Conservation (phyloP, 2,113 vertebrate genomes). For the Pelmatolapia mariae region DNA sequence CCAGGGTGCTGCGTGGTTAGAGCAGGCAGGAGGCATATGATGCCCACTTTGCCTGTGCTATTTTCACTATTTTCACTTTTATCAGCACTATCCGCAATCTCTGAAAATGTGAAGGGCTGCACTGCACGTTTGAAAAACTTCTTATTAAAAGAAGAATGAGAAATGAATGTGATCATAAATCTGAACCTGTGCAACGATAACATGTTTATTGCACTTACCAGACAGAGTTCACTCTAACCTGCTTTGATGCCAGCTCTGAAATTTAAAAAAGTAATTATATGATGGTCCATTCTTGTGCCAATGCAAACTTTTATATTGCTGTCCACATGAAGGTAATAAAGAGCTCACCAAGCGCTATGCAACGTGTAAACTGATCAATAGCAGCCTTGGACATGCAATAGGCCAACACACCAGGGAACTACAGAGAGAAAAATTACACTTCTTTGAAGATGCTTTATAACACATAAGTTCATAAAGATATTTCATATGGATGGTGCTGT, state of each 20-base stretch:
- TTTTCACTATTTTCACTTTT: background rate
- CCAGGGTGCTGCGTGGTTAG: background rate
- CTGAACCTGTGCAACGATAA: background rate
- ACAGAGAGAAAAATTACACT: background rate
- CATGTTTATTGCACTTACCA: conserved; percentile 35
- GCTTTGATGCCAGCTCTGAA: conserved; percentile 74
- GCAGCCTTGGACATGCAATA: conserved; percentile 82
- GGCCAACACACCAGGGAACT: conserved; percentile 78
- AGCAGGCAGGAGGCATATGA: background rate
- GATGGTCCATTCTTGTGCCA: background rate
- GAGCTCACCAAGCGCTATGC: conserved; percentile 69
- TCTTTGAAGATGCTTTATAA: background rate
- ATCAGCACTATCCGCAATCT: background rate
- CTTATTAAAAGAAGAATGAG: background rate
- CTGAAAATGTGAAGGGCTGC: background rate
- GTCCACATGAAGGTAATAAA: background rate
- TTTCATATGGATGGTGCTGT: background rate
- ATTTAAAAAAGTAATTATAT: background rate
- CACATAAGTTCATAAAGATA: background rate
- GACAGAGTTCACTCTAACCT: conserved; percentile 79
- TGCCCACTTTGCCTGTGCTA: background rate
- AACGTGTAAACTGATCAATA: conserved; percentile 79
- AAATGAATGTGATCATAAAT: background rate
- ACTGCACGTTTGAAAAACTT: background rate
- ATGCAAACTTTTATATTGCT: background rate